Evolutionary conservation across 2,113 vertebrate genomes (phyloP).

Genomic region (Lamprotornis superbus): DNA sequence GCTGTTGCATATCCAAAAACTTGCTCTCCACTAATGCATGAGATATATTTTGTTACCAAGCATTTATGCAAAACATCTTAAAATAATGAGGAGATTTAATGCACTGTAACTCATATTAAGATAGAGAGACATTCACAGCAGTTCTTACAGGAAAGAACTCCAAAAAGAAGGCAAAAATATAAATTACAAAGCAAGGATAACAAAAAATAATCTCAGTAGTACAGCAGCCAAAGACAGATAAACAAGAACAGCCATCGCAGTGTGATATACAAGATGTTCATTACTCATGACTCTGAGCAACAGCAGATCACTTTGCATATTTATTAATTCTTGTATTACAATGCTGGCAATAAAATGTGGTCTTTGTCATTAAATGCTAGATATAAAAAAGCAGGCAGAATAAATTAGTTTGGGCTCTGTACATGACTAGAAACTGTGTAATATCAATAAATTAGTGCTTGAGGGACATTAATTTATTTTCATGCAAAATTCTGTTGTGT

Average conservation of each 20-base stretch:
- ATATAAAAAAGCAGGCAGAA: background rate
- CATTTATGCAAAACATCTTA: background rate
- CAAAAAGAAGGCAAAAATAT: background rate
- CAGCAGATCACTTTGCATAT: conserved; percentile 27
- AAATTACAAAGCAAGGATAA: conserved; percentile 20
- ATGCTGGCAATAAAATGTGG: background rate
- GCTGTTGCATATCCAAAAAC: background rate
- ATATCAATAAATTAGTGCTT: conserved; percentile 27
- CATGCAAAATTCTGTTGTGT: background rate
- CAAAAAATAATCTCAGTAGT: conserved; percentile 6
- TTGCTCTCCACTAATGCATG: background rate
- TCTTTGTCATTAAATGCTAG: conserved; percentile 8
- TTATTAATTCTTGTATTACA: conserved; percentile 56
- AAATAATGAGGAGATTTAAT: background rate
- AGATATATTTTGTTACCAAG: background rate
- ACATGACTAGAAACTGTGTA: conserved; percentile 2
- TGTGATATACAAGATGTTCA: conserved; percentile 14
- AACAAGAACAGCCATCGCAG: conserved; percentile 27
- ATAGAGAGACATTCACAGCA: background rate
- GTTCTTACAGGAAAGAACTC: background rate
- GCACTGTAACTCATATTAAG: background rate
- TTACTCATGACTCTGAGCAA: conserved; percentile 35
- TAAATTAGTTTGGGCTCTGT: conserved; percentile 38
- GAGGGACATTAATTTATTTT: conserved; percentile 35
- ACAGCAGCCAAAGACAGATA: conserved; percentile 20